These are phyloP conservation scores for Gavia stellata DNA, from an alignment of 2,113 vertebrate species.

Conservation along the genomic window DNA sequence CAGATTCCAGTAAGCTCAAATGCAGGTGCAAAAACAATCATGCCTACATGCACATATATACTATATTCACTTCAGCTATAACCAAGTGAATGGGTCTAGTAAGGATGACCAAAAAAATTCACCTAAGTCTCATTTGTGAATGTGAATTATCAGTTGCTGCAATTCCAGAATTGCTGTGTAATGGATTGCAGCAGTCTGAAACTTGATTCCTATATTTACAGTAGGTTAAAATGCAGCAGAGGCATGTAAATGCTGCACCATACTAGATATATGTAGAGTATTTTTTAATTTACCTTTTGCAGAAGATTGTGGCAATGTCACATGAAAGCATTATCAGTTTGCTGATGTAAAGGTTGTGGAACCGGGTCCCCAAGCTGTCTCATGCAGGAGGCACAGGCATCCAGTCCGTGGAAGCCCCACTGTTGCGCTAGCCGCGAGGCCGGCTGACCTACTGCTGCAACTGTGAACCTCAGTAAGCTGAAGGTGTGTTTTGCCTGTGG, in stretches of 20 bases:
- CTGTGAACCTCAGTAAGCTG: background rate
- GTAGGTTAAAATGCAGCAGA: background rate
- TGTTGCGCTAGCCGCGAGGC: rapidly evolving
- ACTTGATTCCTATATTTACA: background rate
- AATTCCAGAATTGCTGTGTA: background rate
- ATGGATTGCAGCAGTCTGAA: background rate
- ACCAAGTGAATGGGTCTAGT: background rate
- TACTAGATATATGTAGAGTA: background rate
- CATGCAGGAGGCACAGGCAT: background rate
- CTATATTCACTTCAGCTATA: background rate
- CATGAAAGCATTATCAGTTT: background rate
- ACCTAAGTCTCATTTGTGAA: background rate
- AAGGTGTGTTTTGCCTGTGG: background rate
- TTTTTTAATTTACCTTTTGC: background rate
- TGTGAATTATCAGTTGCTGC: background rate
- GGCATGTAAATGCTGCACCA: background rate
- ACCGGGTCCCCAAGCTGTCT: background rate
- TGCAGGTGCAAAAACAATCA: background rate
- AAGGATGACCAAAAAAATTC: background rate
- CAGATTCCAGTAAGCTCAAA: background rate
- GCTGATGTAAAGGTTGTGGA: background rate
- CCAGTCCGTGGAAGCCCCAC: background rate
- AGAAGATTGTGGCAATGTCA: background rate
- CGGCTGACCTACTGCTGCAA: background rate
- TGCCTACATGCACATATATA: background rate